A percentile compares a stretch with the other conserved stretches of the same genome.
phyloP scores from a whole-genome alignment of 2,113 vertebrate species.

The Pterocles orientalis region DNA sequence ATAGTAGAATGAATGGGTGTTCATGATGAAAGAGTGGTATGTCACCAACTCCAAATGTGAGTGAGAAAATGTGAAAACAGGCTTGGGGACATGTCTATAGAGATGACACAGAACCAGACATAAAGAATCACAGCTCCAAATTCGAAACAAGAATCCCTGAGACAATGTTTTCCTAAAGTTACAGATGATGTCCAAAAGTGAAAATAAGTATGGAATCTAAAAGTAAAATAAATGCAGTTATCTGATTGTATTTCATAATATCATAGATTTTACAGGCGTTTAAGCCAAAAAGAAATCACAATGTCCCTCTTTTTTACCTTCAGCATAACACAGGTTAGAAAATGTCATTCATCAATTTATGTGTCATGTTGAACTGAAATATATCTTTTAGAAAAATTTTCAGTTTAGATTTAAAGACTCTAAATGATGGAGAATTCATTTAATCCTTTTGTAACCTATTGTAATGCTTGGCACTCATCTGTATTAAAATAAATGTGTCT shows the following conservation, averaged over 20 bases:
- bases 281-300: neutral
- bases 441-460: neutral
- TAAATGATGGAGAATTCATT: neutral
- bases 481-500: neutral
- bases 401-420: neutral
- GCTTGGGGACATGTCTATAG: neutral
- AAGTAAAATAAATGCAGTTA: neutral
- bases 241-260: neutral
- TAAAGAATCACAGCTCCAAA: neutral
- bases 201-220: neutral
- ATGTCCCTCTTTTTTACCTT: neutral
- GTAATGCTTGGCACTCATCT: neutral
- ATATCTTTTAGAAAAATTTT: neutral
- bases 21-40: neutral
- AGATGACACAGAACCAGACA: neutral
- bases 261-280: neutral
- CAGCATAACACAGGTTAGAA: neutral
- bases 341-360: neutral
- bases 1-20: neutral
- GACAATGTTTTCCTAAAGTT: neutral
- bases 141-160: neutral
- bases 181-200: neutral
- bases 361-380: neutral
- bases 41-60: neutral
- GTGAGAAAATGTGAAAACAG: fast-evolving